Base-by-base conservation (phyloP, 2,797 vertebrate genomes). In the Loris lydekkerianus region DNA sequence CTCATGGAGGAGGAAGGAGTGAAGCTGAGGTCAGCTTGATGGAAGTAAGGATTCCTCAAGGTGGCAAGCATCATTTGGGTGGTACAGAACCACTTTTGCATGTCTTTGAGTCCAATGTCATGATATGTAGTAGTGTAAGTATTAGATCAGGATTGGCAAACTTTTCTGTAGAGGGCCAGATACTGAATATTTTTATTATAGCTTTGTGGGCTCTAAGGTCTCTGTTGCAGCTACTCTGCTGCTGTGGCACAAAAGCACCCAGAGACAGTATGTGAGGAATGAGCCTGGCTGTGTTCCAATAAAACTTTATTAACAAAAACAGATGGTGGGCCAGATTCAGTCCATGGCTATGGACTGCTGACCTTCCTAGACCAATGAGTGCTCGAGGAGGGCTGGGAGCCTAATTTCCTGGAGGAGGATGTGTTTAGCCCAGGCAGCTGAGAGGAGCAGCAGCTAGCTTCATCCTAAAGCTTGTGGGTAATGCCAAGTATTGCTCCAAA, bases 261-360 rank as follows among this genome's bases (percentile, higher is more conserved):
- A 27, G 1, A n/a, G 61, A 53, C 31, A 15, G 25, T 53, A 46
- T 15, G 31, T 18, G 40, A 83, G 46, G 49, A 82, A 80, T 7
- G 31, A 77, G 25, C 34, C 25, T 60, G 46, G 60, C 37, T 49
- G 10, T 88, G 43, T 88, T 49, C 58, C 87, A 61, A 37, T 63
- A 93, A 94, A 90, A 77, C 89, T 95, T 96, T 87, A 82, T 96
- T 86, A 93, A 80, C 37, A 43, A 43, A 82, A 77, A 61, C 29
- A 29, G 67, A 46, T 0, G 2, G 78, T 0, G 0, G 72, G 65
- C 31, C 83, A 29, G 60, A 67, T 37, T 82, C n/a, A 40, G 56
- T 43, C 49, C 20, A 18, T 4, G 29, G 49, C 27, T 27, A 2
- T n/a, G 10, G 25, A 46, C 67, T 72, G 40, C 6, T 0, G 53